Evolutionary conservation across 37 sponge, comb jelly and placozoan species (phyloP).

Genomic region (Bolinopsis microptera): DNA sequence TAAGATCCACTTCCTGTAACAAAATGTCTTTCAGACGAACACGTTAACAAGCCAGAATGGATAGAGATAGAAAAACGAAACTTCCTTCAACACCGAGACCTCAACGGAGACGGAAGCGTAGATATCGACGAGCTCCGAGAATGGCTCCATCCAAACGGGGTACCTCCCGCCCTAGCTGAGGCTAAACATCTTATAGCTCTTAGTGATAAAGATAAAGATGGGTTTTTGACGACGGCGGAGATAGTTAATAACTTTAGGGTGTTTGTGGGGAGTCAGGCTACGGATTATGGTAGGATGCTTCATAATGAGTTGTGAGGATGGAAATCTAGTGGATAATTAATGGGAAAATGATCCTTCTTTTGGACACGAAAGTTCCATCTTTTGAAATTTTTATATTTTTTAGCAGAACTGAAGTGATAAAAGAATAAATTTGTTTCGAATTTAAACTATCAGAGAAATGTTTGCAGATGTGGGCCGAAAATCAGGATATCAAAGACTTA

Average conservation of each 20-base stretch:
- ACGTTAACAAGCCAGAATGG: constrained; percentile 1
- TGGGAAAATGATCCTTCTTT: too few relatives aligned
- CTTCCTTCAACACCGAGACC: constrained; percentile 2
- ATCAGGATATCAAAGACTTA: too few relatives aligned
- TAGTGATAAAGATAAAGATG: constrained; percentile 82
- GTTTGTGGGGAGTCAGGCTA: constrained; percentile 95
- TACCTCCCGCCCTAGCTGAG: constrained; percentile 79
- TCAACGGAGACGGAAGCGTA: constrained; percentile 11
- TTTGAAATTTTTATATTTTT: too few relatives aligned
- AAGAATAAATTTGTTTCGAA: too few relatives aligned
- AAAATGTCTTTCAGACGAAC: too few relatives aligned
- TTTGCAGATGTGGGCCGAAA: too few relatives aligned
- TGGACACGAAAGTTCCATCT: too few relatives aligned
- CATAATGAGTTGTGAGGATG: constrained; percentile 64
- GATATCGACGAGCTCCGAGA: background rate
- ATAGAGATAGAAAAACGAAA: background rate
- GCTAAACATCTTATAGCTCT: constrained; percentile 86
- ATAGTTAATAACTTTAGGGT: constrained; percentile 84
- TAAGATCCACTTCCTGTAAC: too few relatives aligned
- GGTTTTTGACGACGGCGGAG: constrained; percentile 77
- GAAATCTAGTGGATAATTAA: too few relatives aligned
- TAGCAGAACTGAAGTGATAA: too few relatives aligned
- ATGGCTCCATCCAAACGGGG: constrained; percentile 26
- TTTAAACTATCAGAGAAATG: too few relatives aligned
- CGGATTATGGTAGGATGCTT: constrained; percentile 89